These are phyloP conservation scores for Hoplodrina blanda DNA, from an alignment of 2,888 invertebrate species.

Conservation along the genomic window DNA sequence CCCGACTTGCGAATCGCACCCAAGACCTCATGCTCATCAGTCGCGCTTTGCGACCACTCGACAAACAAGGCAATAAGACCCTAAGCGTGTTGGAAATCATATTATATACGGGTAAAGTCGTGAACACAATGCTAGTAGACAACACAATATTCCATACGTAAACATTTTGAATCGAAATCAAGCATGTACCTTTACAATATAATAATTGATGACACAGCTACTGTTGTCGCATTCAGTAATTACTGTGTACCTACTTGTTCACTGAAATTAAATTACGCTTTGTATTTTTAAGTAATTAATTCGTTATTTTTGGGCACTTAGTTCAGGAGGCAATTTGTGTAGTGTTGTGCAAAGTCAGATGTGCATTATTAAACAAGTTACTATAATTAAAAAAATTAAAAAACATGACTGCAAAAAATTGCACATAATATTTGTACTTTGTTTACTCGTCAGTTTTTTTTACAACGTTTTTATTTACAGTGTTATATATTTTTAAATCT, in stretches of 20 bases:
- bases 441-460: too few species aligned
- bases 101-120: not conserved
- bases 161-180: conserved; percentile 23
- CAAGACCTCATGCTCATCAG: too few species aligned
- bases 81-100: too few species aligned
- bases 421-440: too few species aligned
- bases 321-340: conserved; percentile 5
- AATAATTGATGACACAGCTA: conserved; percentile 43
- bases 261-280: conserved; percentile 36
- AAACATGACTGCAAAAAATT: too few species aligned
- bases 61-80: too few species aligned
- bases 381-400: too few species aligned
- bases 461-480: too few species aligned
- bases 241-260: conserved; percentile 22
- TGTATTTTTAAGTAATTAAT: conserved; percentile 39
- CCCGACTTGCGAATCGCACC: too few species aligned
- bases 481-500: too few species aligned
- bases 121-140: not conserved
- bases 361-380: too few species aligned
- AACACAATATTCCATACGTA: conserved; percentile 5
- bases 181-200: conserved; percentile 21
- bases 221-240: conserved; percentile 44
- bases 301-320: conserved; percentile 15
- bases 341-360: not conserved
- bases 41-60: too few species aligned